Conservation (phyloP, 2,113 vertebrate species). For the Hiodon alosoides region DNA sequence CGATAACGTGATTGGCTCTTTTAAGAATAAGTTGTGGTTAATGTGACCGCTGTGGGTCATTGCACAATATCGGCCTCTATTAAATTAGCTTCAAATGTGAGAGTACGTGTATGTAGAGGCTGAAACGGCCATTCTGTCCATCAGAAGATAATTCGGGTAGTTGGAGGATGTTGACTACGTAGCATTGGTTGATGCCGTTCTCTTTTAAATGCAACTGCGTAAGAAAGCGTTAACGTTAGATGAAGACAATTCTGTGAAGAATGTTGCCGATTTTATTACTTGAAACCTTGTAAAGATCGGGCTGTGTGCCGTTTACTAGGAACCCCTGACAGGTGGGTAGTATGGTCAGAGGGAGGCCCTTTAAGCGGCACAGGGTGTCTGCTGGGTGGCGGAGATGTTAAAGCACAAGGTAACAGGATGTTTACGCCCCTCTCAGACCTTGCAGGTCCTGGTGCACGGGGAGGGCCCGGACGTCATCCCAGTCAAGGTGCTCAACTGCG, state of each 20-base stretch:
- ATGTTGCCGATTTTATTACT: background rate
- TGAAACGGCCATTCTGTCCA: background rate
- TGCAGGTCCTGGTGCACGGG: slow-evolving; percentile 86
- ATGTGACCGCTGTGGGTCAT: no score
- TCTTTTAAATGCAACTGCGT: no score
- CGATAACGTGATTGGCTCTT: no score
- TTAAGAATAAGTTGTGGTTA: no score
- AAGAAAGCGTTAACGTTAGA: no score
- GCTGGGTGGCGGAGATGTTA: background rate
- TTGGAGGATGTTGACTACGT: background rate
- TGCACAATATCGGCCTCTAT: no score
- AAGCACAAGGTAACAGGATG: background rate
- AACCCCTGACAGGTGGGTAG: background rate
- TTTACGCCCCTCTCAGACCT: slow-evolving; percentile 63
- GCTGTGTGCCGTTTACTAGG: no score
- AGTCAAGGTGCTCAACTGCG: slow-evolving; percentile 93
- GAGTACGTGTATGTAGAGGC: no score
- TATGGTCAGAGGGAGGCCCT: background rate
- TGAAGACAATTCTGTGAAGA: background rate
- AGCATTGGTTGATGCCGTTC: no score
- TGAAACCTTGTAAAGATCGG: background rate
- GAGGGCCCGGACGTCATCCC: slow-evolving; percentile 78
- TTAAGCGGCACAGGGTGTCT: background rate
- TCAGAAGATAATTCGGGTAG: background rate
- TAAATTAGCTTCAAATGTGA: no score